Percentiles rank a stretch among this genome's conserved stretches.
Evolutionary conservation across 2,113 vertebrate genomes (phyloP).

Genomic region (Ophiodon elongatus): DNA sequence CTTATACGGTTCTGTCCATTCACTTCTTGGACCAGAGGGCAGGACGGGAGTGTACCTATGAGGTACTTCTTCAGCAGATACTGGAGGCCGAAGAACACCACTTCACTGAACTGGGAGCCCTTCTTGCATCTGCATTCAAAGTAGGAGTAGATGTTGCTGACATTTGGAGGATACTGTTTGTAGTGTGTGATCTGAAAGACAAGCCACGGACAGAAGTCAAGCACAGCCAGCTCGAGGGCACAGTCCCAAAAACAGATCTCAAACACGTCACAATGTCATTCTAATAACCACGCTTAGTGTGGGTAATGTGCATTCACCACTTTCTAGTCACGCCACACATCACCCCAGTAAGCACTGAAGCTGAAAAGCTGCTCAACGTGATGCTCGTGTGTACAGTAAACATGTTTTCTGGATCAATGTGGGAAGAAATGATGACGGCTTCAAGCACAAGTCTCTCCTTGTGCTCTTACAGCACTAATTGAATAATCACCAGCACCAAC

Average conservation of each 20-base stretch:
- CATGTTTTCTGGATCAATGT: slow-evolving; percentile 2
- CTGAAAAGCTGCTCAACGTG: slow-evolving; percentile 9
- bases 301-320: background rate
- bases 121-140: slow-evolving; percentile 83
- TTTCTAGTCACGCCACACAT: background rate
- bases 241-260: background rate
- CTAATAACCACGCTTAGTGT: background rate
- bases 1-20: background rate
- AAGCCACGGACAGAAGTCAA: slow-evolving; percentile 4
- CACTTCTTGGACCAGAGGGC: background rate
- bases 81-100: slow-evolving; percentile 86
- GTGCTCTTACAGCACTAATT: slow-evolving; percentile 33
- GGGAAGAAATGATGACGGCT: background rate
- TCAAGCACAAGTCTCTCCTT: slow-evolving; percentile 46
- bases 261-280: background rate
- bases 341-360: background rate
- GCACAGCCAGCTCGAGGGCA: background rate
- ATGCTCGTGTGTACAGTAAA: slow-evolving; percentile 26
- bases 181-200: slow-evolving; percentile 83
- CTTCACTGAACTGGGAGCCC: slow-evolving; percentile 78
- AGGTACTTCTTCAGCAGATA: slow-evolving; percentile 86
- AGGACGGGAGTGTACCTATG: slow-evolving; percentile 65
- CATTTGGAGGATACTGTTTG: slow-evolving; percentile 84
- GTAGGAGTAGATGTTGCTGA: slow-evolving; percentile 85
- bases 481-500: slow-evolving; percentile 52